Conservation (phyloP, 1,140 invertebrate species). For the Neodiprion lecontei region DNA sequence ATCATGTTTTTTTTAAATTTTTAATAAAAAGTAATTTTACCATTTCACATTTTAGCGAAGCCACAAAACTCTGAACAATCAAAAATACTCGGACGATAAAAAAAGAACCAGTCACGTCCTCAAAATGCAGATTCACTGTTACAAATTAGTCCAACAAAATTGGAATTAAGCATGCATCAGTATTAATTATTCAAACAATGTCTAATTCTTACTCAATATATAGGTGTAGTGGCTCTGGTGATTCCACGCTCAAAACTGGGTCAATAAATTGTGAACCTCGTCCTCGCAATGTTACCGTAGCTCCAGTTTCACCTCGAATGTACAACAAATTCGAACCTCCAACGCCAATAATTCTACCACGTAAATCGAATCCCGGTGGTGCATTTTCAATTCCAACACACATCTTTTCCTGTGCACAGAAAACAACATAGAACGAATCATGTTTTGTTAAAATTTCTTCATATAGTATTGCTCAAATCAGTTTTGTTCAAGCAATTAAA, state of each 20-base stretch:
- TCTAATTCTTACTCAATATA: constrained; percentile 70
- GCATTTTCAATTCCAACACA: constrained; percentile 80
- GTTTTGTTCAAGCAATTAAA: background rate
- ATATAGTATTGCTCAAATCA: no score
- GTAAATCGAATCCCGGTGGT: constrained; percentile 76
- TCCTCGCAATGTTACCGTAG: constrained; percentile 75
- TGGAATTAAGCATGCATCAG: no score
- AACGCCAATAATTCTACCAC: constrained; percentile 73
- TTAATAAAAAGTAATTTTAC: no score
- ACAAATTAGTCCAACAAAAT: no score
- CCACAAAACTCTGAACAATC: no score
- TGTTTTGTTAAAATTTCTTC: no score
- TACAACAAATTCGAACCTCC: constrained; percentile 79
- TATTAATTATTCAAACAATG: constrained; percentile 12
- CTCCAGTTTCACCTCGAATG: constrained; percentile 79
- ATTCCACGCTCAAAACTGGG: constrained; percentile 68
- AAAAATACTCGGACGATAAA: no score
- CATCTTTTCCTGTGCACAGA: constrained; percentile 71
- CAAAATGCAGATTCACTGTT: no score
- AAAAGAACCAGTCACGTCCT: no score
- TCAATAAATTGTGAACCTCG: constrained; percentile 73
- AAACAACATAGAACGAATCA: constrained; percentile 20
- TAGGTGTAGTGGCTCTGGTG: constrained; percentile 81
- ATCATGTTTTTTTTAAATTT: no score
- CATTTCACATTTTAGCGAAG: no score